Percentiles rank a stretch among this genome's conserved stretches.
phyloP scores from a whole-genome alignment of 1,140 invertebrate genomes.

The Hylyphantes graminicola region DNA sequence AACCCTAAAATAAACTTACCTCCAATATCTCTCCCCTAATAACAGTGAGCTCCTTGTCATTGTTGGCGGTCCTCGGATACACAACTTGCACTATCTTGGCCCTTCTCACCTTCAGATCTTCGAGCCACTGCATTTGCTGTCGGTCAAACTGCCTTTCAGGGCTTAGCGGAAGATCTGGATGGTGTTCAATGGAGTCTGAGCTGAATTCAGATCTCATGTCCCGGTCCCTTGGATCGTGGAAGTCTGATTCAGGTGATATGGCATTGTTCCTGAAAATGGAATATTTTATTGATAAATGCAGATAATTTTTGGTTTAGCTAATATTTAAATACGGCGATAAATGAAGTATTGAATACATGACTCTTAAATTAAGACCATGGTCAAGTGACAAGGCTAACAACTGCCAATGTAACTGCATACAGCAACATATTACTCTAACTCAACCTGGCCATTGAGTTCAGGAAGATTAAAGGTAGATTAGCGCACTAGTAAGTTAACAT shows the following conservation, averaged over 20 bases:
- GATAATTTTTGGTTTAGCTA: not conserved
- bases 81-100: constrained; percentile 91
- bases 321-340: not conserved
- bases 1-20: constrained; percentile 11
- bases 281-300: not conserved
- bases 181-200: constrained; percentile 47
- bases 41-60: constrained; percentile 97
- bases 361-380: too few relatives aligned
- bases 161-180: constrained; percentile 23
- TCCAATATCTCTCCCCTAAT: constrained; percentile 71
- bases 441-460: too few relatives aligned
- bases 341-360: not conserved
- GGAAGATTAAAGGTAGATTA: not conserved
- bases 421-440: too few relatives aligned
- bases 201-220: constrained; percentile 58
- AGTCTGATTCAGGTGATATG: constrained; percentile 45
- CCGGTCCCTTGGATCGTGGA: constrained; percentile 43
- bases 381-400: too few relatives aligned
- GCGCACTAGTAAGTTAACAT: constrained; percentile 16
- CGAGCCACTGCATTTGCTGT: constrained; percentile 64
- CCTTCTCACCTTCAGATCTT: constrained; percentile 69
- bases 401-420: too few relatives aligned
- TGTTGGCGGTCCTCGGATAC: constrained; percentile 94
- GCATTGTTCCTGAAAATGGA: constrained; percentile 14
- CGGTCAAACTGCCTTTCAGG: constrained; percentile 50